Evolutionary conservation across 2,113 vertebrate genomes (phyloP).

Genomic region (Hippocampus abdominalis): DNA sequence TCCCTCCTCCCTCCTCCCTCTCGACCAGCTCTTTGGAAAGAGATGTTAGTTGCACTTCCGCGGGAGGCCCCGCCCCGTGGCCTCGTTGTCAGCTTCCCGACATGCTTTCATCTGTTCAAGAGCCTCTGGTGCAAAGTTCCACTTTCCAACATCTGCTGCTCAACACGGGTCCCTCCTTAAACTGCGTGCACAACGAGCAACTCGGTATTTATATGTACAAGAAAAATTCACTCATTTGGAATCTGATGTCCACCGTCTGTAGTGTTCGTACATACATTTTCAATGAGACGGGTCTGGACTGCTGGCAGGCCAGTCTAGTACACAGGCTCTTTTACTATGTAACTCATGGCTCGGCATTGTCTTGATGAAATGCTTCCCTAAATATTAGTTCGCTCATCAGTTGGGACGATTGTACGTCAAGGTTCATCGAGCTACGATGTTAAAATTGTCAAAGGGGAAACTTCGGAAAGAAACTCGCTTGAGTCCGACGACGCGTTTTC

Average conservation of each 20-base stretch:
- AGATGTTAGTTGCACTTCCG: slow-evolving; percentile 20
- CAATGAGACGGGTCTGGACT: too few species aligned
- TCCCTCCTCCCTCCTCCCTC: neutral
- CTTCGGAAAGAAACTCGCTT: too few species aligned
- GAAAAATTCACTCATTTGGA: neutral
- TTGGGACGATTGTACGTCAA: too few species aligned
- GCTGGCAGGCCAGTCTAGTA: too few species aligned
- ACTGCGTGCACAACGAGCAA: neutral
- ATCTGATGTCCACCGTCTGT: too few species aligned
- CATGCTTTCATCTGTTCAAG: slow-evolving; percentile 23
- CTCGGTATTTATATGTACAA: neutral
- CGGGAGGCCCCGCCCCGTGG: slow-evolving; percentile 14
- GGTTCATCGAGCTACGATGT: too few species aligned
- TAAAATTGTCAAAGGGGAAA: too few species aligned
- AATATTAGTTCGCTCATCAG: too few species aligned
- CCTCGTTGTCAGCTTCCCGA: slow-evolving; percentile 10
- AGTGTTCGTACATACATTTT: too few species aligned
- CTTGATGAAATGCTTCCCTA: too few species aligned
- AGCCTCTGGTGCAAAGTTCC: slow-evolving; percentile 18
- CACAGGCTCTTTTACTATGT: too few species aligned
- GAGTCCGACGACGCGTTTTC: neutral
- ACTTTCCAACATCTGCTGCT: slow-evolving; percentile 37
- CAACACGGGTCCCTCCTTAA: neutral
- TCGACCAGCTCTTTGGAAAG: slow-evolving; percentile 8
- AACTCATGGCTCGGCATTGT: too few species aligned